phyloP scores from a whole-genome alignment of 1,140 invertebrate genomes.

The Parapsyche elsis region DNA sequence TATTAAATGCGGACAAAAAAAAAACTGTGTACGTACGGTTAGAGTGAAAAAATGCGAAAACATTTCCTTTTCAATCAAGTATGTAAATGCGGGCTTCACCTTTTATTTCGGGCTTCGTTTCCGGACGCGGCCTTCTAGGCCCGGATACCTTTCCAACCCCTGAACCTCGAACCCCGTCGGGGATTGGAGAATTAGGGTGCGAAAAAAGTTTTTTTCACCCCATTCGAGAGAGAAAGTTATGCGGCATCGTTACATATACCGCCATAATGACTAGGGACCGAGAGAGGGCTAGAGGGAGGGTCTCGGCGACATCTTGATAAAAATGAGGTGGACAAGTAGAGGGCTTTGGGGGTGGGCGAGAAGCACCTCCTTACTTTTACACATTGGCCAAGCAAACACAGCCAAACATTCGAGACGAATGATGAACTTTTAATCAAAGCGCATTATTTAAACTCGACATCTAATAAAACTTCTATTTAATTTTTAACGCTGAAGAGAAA shows the following conservation, averaged over 20 bases:
- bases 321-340: constrained; percentile 23
- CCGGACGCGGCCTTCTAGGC: not conserved
- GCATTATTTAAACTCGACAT: constrained; percentile 38
- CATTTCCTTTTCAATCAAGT: constrained; percentile 48
- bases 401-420: constrained; percentile 21
- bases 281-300: constrained; percentile 16
- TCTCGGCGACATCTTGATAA: constrained; percentile 54
- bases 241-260: constrained; percentile 54
- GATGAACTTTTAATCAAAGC: constrained; percentile 41
- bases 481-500: not conserved
- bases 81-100: constrained; percentile 41
- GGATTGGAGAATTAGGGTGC: constrained; percentile 47
- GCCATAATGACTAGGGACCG: constrained; percentile 50
- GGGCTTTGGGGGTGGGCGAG: not conserved
- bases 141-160: constrained; percentile 28
- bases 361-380: not conserved
- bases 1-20: too few relatives aligned
- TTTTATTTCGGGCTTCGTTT: constrained; percentile 35
- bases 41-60: constrained; percentile 6
- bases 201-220: constrained; percentile 54
- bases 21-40: not conserved
- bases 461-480: constrained; percentile 10
- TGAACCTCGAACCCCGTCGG: not conserved
- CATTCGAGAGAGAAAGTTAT: constrained; percentile 51
- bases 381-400: not conserved